A percentile compares a stretch with the other conserved stretches of the same genome.
These are phyloP conservation scores for Chelonoidis abingdonii DNA, from an alignment of 2,113 vertebrate species.

Conservation along the genomic window DNA sequence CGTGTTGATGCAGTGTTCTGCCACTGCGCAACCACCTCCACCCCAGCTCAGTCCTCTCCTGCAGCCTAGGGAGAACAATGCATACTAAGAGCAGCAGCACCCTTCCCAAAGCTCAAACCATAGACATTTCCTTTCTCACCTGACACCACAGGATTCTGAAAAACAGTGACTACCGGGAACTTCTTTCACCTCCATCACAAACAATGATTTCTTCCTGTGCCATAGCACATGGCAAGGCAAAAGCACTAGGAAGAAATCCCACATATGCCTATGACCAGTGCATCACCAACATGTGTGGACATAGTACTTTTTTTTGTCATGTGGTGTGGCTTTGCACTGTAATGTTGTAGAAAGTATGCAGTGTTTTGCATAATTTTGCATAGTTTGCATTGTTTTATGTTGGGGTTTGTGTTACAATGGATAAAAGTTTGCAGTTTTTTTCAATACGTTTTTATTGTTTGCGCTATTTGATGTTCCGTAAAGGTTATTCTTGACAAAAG, in stretches of 20 bases:
- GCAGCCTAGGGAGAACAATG: background rate
- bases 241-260: background rate
- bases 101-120: background rate
- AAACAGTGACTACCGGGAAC: background rate
- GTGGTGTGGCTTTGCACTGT: background rate
- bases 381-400: background rate
- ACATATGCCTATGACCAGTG: too few species aligned
- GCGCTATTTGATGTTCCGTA: background rate
- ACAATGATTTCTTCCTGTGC: background rate
- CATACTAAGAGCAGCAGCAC: background rate
- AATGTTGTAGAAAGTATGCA: background rate
- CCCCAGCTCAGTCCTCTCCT: background rate
- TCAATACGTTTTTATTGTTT: background rate
- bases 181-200: background rate
- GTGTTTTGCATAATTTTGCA: background rate
- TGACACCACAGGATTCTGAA: background rate
- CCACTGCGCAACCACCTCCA: background rate
- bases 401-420: background rate
- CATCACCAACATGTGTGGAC: too few species aligned
- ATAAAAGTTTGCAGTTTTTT: background rate
- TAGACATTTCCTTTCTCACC: background rate
- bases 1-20: background rate
- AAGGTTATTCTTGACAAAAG: background rate
- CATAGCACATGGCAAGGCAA: background rate
- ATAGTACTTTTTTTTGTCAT: background rate